phyloP scores from a whole-genome alignment of 2,888 invertebrate genomes.

The Agriopis aurantiaria region DNA sequence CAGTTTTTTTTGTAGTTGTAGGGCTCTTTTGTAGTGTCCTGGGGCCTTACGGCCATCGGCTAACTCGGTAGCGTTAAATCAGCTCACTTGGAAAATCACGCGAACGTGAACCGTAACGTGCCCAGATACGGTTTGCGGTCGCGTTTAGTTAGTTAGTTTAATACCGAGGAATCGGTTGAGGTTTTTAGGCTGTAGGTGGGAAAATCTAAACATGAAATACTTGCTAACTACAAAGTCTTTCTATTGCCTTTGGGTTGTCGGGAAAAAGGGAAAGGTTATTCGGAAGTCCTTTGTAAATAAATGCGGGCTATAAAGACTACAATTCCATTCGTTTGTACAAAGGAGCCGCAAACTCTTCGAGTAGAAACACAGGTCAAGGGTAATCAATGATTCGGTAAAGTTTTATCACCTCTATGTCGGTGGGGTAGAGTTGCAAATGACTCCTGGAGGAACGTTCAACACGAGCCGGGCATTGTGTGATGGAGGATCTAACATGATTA shows the following conservation, averaged over 20 bases:
- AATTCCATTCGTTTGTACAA: neutral
- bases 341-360: neutral
- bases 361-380: conserved; percentile 2
- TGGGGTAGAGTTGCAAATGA: conserved; percentile 10
- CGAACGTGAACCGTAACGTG: too few species aligned
- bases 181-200: too few species aligned
- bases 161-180: neutral
- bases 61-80: too few species aligned
- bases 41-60: too few species aligned
- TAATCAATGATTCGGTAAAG: neutral
- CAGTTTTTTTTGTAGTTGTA: too few species aligned
- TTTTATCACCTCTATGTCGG: neutral
- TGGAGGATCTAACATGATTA: conserved; percentile 30
- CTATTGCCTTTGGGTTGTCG: too few species aligned
- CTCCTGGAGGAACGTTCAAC: conserved; percentile 5
- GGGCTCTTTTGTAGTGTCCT: too few species aligned
- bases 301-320: conserved; percentile 2
- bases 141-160: too few species aligned
- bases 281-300: conserved; percentile 12
- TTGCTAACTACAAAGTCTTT: too few species aligned
- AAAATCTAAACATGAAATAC: too few species aligned
- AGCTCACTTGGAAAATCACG: too few species aligned
- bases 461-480: conserved; percentile 25
- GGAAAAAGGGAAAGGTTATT: conserved; percentile 16
- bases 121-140: too few species aligned